Evolutionary conservation across 1,140 invertebrate species (phyloP), one percentile per base, ranked within the genome.

Genomic region (Ceratosolen solmsi): DNA sequence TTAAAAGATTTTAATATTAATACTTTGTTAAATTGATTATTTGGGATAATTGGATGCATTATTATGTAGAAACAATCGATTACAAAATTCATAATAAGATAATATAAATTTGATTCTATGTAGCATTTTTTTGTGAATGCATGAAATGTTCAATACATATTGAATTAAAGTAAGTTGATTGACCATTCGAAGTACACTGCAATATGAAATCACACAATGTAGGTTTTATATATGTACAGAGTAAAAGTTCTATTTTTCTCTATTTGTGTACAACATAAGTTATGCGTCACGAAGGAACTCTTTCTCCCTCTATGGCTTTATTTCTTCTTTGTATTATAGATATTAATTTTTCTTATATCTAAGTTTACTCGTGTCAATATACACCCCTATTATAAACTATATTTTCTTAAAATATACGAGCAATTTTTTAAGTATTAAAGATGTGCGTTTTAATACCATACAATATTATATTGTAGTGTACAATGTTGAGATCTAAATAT

Each of bases 181-280:
- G 51, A 56, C 51, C 17, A 74, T 13, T 49, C n/a, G 15, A 11
- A 13, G 5, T 46, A 46, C 13, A 46, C 13, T 13, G 41, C 41
- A 46, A 46, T 46, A 7, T 13, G 41, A 13, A 46, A 46, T 7
- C 41, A 13, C 13, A 46, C 13, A 46, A 46, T 13, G 8, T 41
- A 25, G 11, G 27, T 25, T 2, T 46, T 36, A 13, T 22, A 0
- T 72, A 30, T 56, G 22, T 56, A 36, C 56, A 56, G 17, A 54
- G 27, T 30, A 33, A 5, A 22, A 27, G 49, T 74, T 56, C 72
- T 22, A 73, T 74, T 56, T 74, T 74, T 51, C 25, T 56, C 56
- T 36, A 74, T 74, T 20, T 51, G 71, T 7, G 13, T 17, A 51
- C 4, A 51, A 49, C 27, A 4, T n/a, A 70, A 60, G 56, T 27